Evolutionary conservation across 1,140 invertebrate species (phyloP), one percentile per base, ranked within the genome.

Genomic region (Pseudomyrmex concolor): DNA sequence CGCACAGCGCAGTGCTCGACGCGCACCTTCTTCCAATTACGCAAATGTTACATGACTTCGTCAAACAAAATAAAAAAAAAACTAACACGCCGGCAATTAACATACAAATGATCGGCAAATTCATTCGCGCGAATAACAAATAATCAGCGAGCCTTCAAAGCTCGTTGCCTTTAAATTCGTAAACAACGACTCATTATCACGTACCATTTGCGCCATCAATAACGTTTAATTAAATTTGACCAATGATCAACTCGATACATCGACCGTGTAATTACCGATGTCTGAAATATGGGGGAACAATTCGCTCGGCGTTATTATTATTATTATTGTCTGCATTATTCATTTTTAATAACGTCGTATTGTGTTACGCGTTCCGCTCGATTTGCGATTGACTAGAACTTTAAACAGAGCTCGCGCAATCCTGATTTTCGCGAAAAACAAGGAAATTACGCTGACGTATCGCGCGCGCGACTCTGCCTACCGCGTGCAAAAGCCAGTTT

Each of bases 201-300:
- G 66, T 71, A 55, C 76, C 76, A 60, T 80, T 80, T 80, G 76
- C 19, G 55, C 76, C 63, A 55, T 57, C 66, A 54, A 57, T 78
- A 70, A 70, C 66, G 54, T 50, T 80, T 80, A 80, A 80, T 80
- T 80, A 80, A 80, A 80, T 80, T 80, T 80, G 54, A 34, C 54
- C 54, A 80, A 70, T 78, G 59, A 80, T 71, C 76, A 80, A 80
- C 62, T 67, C 80, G 43, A 60, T 72, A 48, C 57, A 62, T 51
- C 67, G 67, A 50, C 71, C 62, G 25, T 54, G 22, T 82, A 63
- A 82, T 82, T 74, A 76, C 57, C 57, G 70, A 34, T 34, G 34
- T 34, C 34, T 34, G 34, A 62, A 74, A 73, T 62, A 25, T 62
- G 57, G 48, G 22, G 22, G 10, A 22, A 54, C 76, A 59, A 71